Evolutionary conservation across 2,797 vertebrate genomes (phyloP), one percentile per base, ranked within the genome.

Genomic region (Steatocranus sp.): DNA sequence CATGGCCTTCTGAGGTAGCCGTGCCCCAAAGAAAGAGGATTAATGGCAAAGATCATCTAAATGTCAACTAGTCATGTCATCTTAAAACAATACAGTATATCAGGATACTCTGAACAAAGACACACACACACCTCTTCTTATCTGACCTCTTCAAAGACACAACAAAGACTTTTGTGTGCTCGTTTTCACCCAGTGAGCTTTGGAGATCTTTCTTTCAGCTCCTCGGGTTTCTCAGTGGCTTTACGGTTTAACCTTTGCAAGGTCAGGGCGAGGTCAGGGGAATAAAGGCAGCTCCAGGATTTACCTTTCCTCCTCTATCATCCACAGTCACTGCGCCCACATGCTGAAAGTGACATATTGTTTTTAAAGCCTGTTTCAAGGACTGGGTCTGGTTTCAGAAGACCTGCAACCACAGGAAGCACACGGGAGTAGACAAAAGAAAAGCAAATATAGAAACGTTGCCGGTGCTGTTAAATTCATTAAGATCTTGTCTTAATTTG

Each of bases 221-320:
- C 68, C 87, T 89, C 86, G 4, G 75, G 79, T 92, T 90, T 90
- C 85, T 83, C 83, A 30, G 27, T 84, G 81, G 83, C 79, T 81
- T 84, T 75, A 76, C 68, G 87, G 84, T 88, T 92, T 88, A 91
- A 89, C 79, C 80, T 76, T 11, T 46, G 15, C 5, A 61, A 80
- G 91, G 91, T 95, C 89, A 85, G 76, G 79, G 43, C 46, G 36
- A 84, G 91, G 92, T 90, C 91, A 94, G 79, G 86, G 81, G 89
- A 90, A 90, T 88, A 90, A 93, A 92, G 88, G 87, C 88, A 82
- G 78, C 78, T 34, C 63, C 38, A 75, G 91, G 87, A 91, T 93
- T 93, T 91, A 91, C 83, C 86, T 86, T 61, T 80, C 80, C 73
- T 88, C 66, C 74, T 84, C 63, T 34, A 11, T 83, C 61, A 75